phyloP scores from a whole-genome alignment of 2,797 vertebrate species.

The Tarsius wallacei region DNA sequence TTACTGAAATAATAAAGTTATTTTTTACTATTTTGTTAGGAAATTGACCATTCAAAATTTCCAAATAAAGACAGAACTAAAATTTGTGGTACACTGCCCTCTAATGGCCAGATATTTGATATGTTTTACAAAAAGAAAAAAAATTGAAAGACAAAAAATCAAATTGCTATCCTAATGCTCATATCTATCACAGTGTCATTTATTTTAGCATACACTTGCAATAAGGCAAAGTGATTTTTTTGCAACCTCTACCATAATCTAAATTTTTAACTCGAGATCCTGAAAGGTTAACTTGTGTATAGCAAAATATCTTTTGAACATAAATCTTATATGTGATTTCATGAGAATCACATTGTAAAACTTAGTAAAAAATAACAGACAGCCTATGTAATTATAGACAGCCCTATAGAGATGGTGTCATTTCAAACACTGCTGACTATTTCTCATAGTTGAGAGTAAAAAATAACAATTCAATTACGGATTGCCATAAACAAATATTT shows the following conservation, averaged over 20 bases:
- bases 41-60: slow-evolving; percentile 38
- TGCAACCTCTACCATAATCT: neutral
- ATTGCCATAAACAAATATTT: neutral
- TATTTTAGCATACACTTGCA: neutral
- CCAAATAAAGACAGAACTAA: slow-evolving; percentile 61
- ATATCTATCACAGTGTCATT: neutral
- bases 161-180: slow-evolving; percentile 20
- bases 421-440: neutral
- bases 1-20: neutral
- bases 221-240: neutral
- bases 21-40: neutral
- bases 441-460: slow-evolving; percentile 11
- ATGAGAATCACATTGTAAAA: slow-evolving; percentile 44
- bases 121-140: neutral
- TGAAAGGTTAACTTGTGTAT: neutral
- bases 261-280: neutral
- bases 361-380: neutral
- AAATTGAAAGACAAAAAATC: neutral
- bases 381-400: neutral
- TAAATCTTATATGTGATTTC: neutral
- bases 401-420: neutral
- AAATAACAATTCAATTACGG: neutral
- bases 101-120: slow-evolving; percentile 69
- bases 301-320: neutral
- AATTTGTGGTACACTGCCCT: slow-evolving; percentile 83